phyloP scores from a whole-genome alignment of 2,797 vertebrate species.

The Diplodus puntazzo region DNA sequence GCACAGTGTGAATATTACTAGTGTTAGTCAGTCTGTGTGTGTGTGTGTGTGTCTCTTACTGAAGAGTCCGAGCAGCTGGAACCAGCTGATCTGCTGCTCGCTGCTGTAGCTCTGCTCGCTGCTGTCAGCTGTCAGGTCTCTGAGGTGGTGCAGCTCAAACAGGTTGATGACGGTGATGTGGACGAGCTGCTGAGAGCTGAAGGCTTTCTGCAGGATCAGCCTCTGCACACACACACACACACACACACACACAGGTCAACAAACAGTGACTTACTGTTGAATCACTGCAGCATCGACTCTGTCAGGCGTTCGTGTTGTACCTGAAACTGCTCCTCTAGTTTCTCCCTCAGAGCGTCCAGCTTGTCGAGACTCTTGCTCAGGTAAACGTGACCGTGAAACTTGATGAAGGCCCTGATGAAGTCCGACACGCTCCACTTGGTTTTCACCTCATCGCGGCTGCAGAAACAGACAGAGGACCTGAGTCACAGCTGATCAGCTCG shows the following conservation, averaged over 20 bases:
- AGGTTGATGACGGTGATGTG: slow-evolving; percentile 98
- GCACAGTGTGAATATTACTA: too few relatives aligned
- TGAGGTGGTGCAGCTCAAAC: slow-evolving; percentile 96
- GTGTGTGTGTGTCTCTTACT: slow-evolving; percentile 83
- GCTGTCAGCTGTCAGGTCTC: slow-evolving; percentile 90
- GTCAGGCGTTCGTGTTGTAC: slow-evolving; percentile 65
- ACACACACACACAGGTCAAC: background rate
- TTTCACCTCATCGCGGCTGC: slow-evolving; percentile 96
- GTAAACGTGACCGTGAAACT: slow-evolving; percentile 98
- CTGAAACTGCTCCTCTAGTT: slow-evolving; percentile 98
- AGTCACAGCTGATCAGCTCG: background rate
- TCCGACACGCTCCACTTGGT: slow-evolving; percentile 96
- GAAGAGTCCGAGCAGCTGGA: slow-evolving; percentile 95
- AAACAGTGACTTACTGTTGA: background rate
- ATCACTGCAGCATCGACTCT: too few relatives aligned
- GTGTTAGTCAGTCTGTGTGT: background rate
- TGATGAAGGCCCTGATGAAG: slow-evolving; percentile 98
- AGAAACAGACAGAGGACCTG: background rate
- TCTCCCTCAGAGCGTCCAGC: slow-evolving; percentile 92
- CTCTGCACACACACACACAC: slow-evolving; percentile 80
- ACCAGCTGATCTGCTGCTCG: slow-evolving; percentile 95
- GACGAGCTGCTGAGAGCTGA: slow-evolving; percentile 98
- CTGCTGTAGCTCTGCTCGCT: slow-evolving; percentile 90
- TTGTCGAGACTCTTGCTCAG: slow-evolving; percentile 96
- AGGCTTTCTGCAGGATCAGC: slow-evolving; percentile 95